phyloP scores from a whole-genome alignment of 2,113 vertebrate genomes.

The Lagopus leucura region DNA sequence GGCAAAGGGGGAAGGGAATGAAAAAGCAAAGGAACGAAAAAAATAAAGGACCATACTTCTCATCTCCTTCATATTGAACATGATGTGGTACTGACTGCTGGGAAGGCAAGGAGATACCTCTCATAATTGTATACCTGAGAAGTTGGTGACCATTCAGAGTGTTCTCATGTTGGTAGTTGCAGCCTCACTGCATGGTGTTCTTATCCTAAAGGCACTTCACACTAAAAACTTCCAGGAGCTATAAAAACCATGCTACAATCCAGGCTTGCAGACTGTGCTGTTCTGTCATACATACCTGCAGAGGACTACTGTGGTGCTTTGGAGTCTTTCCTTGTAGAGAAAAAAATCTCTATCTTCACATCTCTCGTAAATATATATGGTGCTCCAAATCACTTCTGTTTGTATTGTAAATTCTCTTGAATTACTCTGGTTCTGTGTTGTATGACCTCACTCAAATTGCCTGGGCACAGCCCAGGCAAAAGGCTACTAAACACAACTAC shows the following conservation, averaged over 20 bases:
- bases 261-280: neutral
- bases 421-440: neutral
- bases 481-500: neutral
- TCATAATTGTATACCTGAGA: neutral
- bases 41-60: neutral
- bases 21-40: neutral
- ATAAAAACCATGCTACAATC: accelerated
- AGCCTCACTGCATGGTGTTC: neutral
- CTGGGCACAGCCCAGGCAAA: neutral
- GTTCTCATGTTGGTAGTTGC: neutral
- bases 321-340: neutral
- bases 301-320: accelerated
- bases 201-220: neutral
- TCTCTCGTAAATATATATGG: neutral
- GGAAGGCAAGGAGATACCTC: neutral
- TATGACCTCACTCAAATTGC: neutral
- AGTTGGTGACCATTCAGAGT: neutral
- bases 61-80: neutral
- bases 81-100: neutral
- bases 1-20: neutral
- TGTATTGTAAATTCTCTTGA: neutral
- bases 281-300: accelerated
- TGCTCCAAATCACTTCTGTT: neutral
- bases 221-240: neutral
- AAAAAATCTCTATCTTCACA: neutral